Percentiles rank a stretch among this genome's conserved stretches.
phyloP scores from a whole-genome alignment of 2,888 invertebrate genomes.

The Drosophila phalerata region DNA sequence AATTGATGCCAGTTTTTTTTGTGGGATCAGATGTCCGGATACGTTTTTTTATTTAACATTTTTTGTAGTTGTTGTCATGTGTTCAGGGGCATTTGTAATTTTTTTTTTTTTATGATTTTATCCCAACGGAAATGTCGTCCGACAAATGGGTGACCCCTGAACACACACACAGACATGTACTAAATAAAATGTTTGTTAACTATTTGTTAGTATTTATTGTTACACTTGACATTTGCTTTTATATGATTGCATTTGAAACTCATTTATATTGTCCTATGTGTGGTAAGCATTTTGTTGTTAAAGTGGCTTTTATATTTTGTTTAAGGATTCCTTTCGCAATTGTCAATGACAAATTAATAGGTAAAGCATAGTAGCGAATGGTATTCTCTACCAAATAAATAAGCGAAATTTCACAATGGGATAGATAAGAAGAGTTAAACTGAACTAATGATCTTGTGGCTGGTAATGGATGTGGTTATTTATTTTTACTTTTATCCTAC shows the following conservation, averaged over 20 bases:
- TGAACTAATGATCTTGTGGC: constrained; percentile 46
- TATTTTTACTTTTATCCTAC: not conserved
- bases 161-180: not conserved
- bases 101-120: constrained; percentile 33
- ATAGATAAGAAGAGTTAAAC: constrained; percentile 23
- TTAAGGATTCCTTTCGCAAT: constrained; percentile 10
- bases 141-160: constrained; percentile 40
- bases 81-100: constrained; percentile 22
- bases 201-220: constrained; percentile 60
- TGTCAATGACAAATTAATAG: constrained; percentile 21
- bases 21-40: constrained; percentile 17
- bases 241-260: constrained; percentile 2
- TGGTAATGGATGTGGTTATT: constrained; percentile 8
- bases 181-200: constrained; percentile 23
- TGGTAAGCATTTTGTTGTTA: constrained; percentile 50
- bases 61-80: constrained; percentile 8
- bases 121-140: constrained; percentile 26
- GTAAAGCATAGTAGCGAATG: constrained; percentile 2
- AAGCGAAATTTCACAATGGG: constrained; percentile 35
- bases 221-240: constrained; percentile 36
- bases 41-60: constrained; percentile 5
- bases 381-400: constrained; percentile 36
- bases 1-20: constrained; percentile 35
- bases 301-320: constrained; percentile 12
- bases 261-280: constrained; percentile 38